phyloP scores from a whole-genome alignment of 2,888 invertebrate species.

The Aphodius sticticus region DNA sequence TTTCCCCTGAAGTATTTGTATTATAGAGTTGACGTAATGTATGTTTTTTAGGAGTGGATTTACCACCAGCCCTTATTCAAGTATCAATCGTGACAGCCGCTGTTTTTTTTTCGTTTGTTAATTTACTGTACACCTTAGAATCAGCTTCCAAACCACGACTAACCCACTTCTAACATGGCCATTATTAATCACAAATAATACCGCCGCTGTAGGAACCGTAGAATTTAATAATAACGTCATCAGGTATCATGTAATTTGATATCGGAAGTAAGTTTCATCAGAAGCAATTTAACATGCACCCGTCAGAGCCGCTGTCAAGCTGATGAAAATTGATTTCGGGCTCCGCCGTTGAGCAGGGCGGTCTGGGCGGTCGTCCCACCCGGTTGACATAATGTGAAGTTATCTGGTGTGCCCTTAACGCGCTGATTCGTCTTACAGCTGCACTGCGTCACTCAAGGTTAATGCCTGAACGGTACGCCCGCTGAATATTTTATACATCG shows the following conservation, averaged over 20 bases:
- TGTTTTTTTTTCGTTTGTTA: too few species aligned
- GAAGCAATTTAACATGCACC: not conserved
- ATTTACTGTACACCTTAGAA: too few species aligned
- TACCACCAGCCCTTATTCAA: too few species aligned
- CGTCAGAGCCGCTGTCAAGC: not conserved
- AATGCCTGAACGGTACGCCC: not conserved
- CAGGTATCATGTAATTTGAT: slow-evolving; percentile 4
- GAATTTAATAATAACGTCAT: slow-evolving; percentile 4
- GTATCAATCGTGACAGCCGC: too few species aligned
- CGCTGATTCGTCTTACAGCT: slow-evolving; percentile 4
- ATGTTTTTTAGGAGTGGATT: too few species aligned
- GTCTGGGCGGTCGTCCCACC: not conserved
- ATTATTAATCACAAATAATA: not conserved
- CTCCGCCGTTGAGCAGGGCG: not conserved
- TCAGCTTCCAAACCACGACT: too few species aligned
- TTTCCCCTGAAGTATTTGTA: too few species aligned
- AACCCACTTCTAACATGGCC: not conserved
- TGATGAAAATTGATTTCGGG: not conserved
- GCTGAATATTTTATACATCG: not conserved
- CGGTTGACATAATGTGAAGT: not conserved
- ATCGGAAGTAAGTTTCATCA: slow-evolving; percentile 4
- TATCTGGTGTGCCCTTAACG: not conserved
- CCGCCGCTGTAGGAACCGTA: not conserved
- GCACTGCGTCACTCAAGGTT: not conserved
- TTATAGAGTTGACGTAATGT: too few species aligned